These are phyloP conservation scores for Gobio occitaniae DNA, from an alignment of 2,797 vertebrate genomes.

Conservation along the genomic window DNA sequence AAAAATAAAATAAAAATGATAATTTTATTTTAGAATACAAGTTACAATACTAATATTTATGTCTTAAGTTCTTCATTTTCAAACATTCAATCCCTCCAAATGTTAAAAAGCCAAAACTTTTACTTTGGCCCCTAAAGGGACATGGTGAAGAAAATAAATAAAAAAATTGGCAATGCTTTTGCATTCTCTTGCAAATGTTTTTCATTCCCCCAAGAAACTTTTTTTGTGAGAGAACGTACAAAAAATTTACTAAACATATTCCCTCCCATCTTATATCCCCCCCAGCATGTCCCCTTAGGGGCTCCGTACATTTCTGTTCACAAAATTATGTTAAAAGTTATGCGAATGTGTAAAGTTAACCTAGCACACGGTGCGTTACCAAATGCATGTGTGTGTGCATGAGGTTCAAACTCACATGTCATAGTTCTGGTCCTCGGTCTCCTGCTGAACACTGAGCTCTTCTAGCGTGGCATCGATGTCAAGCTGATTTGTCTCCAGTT, in stretches of 20 bases:
- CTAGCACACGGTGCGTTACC: neutral
- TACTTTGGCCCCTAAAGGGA: no score
- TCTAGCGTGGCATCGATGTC: slow-evolving; percentile 65
- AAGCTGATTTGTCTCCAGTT: slow-evolving; percentile 66
- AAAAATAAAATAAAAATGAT: no score
- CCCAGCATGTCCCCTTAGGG: no score
- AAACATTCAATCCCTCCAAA: neutral
- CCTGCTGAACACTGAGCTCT: slow-evolving; percentile 82
- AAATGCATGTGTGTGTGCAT: neutral
- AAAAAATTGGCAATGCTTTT: no score
- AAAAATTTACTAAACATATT: no score
- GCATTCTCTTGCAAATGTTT: no score
- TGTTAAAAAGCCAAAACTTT: neutral
- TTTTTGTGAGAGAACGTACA: no score
- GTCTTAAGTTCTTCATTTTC: neutral
- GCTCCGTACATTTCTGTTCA: neutral
- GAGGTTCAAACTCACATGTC: slow-evolving; percentile 77
- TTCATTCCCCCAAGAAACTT: no score
- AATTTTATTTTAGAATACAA: no score
- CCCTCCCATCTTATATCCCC: no score
- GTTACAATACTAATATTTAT: neutral
- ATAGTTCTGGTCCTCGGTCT: slow-evolving; percentile 75
- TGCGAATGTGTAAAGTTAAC: neutral
- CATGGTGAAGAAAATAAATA: no score
- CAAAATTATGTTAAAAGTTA: neutral